Conservation (phyloP, 2,888 invertebrate species). For the Linnaemya vulpina region DNA sequence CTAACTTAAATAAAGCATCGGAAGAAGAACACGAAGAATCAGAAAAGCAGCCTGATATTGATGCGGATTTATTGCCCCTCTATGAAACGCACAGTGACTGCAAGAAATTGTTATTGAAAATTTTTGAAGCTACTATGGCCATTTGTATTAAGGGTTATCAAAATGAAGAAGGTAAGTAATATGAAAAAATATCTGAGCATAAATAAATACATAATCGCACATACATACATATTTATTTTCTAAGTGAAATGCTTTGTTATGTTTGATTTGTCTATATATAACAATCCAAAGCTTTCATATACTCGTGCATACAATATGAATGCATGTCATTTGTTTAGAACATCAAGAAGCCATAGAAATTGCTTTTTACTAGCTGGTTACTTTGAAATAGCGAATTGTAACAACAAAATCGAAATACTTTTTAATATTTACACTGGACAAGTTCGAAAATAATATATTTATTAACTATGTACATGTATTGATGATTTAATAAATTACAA, state of each 20-base stretch:
- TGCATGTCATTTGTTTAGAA: constrained; percentile 61
- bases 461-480: neutral
- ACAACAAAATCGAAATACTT: constrained; percentile 16
- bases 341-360: constrained; percentile 68
- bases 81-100: constrained; percentile 78
- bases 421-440: constrained; percentile 54
- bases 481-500: no score
- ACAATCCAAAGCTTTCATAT: constrained; percentile 16
- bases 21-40: constrained; percentile 30
- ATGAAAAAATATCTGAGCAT: no score
- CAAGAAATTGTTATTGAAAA: constrained; percentile 80
- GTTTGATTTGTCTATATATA: constrained; percentile 1
- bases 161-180: constrained; percentile 80
- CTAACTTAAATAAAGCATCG: constrained; percentile 65
- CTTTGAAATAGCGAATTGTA: constrained; percentile 51
- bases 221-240: neutral
- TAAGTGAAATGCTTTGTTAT: constrained; percentile 19
- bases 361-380: constrained; percentile 38
- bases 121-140: constrained; percentile 82
- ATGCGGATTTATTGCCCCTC: constrained; percentile 76
- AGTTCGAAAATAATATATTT: constrained; percentile 1
- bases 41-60: constrained; percentile 57
- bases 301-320: constrained; percentile 36
- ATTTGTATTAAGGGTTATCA: constrained; percentile 80
- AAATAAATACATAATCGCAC: neutral